Percentiles rank a stretch among this genome's conserved stretches.
Evolutionary conservation across 2,113 vertebrate genomes (phyloP).

Genomic region (Phyllopteryx taeniolatus): DNA sequence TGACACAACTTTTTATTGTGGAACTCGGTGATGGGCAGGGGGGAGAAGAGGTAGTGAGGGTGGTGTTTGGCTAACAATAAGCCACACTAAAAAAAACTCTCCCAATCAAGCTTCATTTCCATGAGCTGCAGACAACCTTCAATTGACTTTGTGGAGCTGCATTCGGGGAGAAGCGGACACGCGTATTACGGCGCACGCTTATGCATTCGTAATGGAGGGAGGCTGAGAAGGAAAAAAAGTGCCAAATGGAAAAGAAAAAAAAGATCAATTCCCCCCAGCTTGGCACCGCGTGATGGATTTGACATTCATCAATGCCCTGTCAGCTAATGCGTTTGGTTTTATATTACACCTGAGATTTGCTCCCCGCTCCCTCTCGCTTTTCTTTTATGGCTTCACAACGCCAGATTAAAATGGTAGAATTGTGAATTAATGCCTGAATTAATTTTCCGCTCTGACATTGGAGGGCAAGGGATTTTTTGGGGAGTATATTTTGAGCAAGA

Average conservation of each 20-base stretch:
- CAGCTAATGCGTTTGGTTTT: conserved; percentile 66
- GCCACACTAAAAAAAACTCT: conserved; percentile 48
- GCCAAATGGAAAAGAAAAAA: conserved; percentile 45
- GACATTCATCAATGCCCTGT: conserved; percentile 66
- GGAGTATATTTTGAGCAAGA: conserved; percentile 24
- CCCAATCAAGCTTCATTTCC: conserved; percentile 73
- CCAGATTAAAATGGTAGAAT: conserved; percentile 60
- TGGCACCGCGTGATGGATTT: conserved; percentile 57
- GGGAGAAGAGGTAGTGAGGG: conserved; percentile 42
- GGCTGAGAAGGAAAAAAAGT: conserved; percentile 41
- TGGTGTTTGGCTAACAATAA: background rate
- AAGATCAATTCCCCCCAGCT: conserved; percentile 60
- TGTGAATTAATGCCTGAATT: conserved; percentile 35
- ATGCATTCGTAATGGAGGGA: conserved; percentile 67
- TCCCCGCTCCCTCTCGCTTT: conserved; percentile 20
- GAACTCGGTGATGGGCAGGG: conserved; percentile 52
- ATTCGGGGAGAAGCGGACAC: conserved; percentile 60
- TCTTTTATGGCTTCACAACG: conserved; percentile 55
- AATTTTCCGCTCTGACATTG: conserved; percentile 14
- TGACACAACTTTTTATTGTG: conserved; percentile 71
- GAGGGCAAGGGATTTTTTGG: conserved; percentile 29
- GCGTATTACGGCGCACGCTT: conserved; percentile 63
- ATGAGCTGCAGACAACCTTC: conserved; percentile 66
- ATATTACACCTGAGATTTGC: conserved; percentile 63
- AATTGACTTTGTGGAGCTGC: conserved; percentile 63